Base-by-base conservation (phyloP, 2,113 vertebrate genomes). In the Sapajus apella region DNA sequence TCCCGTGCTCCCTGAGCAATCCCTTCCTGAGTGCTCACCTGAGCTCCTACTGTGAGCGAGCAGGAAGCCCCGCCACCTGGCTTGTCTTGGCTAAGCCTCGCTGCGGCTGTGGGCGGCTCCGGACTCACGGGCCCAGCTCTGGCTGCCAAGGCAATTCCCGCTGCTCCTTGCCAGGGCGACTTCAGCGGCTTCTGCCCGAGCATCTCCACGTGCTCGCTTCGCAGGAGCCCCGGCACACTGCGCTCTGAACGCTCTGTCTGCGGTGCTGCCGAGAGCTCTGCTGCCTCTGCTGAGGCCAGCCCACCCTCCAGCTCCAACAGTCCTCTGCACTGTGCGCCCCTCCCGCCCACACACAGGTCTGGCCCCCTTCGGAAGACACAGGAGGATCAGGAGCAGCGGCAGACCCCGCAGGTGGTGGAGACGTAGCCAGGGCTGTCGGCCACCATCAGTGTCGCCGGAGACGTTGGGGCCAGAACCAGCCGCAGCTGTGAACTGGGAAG, bases 371-470 rank as follows among this genome's bases (percentile, higher is more conserved):
- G 76, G n/a, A 91, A 91, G 0, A 56, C 47, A 17, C 58, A 84
- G 11, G 27, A 52, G 73, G 91, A 52, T 1, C 14, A 70, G 45
- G 90, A 98, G 32, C 98, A 98, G 83, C 95, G 98, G 43, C 95
- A 94, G 90, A 96, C 89, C 47, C 66, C 96, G 86, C 92, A 97
- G 91, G 85, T 96, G 0, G 66, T 75, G 17, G 98, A 98, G 93
- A 94, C 97, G 6, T 97, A 97, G 97, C 30, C 0, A 6, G 4
- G 82, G 45, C 27, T 16, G n/a, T 10, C 50, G 61, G 64, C 91
- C 8, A n/a, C 70, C 47, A 66, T 64, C 43, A 32, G 81, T 83
- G 25, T 56, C 14, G 16, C 9, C 61, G 87, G 93, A 35, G 94
- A 86, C 4, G 1, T 5, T 5, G 35, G 58, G 64, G 85, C 72